phyloP scores from a whole-genome alignment of 2,113 vertebrate species.

The Rattus rattus region DNA sequence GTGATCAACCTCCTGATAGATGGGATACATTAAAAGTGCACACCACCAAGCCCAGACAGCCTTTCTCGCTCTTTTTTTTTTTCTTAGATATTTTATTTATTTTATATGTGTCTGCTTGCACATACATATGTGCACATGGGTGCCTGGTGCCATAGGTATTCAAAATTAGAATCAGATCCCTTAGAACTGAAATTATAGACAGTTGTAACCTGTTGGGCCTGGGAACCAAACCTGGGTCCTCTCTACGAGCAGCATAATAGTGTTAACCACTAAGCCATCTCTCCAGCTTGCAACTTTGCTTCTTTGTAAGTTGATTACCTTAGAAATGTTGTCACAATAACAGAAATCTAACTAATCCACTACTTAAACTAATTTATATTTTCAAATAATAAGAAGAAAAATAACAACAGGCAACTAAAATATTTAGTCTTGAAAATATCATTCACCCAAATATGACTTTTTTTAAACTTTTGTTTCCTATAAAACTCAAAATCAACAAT shows the following conservation, averaged over 20 bases:
- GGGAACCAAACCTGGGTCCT: background rate
- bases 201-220: background rate
- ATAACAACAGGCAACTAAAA: constrained; percentile 43
- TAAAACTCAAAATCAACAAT: constrained; percentile 37
- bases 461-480: constrained; percentile 24
- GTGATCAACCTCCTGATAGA: background rate
- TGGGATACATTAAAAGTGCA: background rate
- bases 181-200: background rate
- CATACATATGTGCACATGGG: background rate
- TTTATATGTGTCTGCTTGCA: background rate
- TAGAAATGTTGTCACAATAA: background rate
- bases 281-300: background rate
- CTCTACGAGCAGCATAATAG: background rate
- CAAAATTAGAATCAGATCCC: background rate
- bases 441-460: background rate
- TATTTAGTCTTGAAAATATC: background rate
- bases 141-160: background rate
- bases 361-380: background rate
- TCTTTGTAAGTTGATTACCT: background rate
- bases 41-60: background rate
- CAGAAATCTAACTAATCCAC: background rate
- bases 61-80: background rate
- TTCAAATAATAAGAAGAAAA: constrained; percentile 24
- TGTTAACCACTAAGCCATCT: background rate
- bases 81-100: background rate